Percentiles rank a stretch among this genome's conserved stretches.
These are phyloP conservation scores for Toxotes lorentzi DNA, from an alignment of 2,797 vertebrate species.

Conservation along the genomic window DNA sequence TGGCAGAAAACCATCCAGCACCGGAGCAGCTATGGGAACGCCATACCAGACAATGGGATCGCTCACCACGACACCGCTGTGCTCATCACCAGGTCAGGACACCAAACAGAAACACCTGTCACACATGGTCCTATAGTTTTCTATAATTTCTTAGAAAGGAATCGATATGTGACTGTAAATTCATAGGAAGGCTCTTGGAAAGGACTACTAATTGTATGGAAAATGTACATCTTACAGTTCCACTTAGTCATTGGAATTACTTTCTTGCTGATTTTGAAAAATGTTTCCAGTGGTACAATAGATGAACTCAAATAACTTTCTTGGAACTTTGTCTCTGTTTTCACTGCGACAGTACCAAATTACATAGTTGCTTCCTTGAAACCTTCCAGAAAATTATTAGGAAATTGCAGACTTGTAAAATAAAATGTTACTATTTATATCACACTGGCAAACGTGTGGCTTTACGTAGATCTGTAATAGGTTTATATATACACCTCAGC, in stretches of 20 bases:
- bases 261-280: neutral
- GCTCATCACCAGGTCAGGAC: conserved; percentile 94
- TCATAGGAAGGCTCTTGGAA: neutral
- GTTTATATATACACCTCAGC: neutral
- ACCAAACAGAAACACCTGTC: neutral
- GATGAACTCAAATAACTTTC: neutral
- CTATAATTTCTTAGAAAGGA: neutral
- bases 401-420: neutral
- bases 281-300: neutral
- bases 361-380: neutral
- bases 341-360: neutral
- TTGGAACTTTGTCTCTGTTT: neutral
- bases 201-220: neutral
- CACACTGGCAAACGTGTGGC: neutral
- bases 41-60: conserved; percentile 96
- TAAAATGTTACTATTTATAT: conserved; percentile 12
- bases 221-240: neutral
- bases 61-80: conserved; percentile 98
- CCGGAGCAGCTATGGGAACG: conserved; percentile 93
- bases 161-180: neutral
- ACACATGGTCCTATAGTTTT: neutral
- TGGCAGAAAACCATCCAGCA: conserved; percentile 99
- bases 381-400: conserved; percentile 5
- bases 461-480: neutral
- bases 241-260: neutral